Conservation (phyloP, 2,888 invertebrate species). For the Labia minor region DNA sequence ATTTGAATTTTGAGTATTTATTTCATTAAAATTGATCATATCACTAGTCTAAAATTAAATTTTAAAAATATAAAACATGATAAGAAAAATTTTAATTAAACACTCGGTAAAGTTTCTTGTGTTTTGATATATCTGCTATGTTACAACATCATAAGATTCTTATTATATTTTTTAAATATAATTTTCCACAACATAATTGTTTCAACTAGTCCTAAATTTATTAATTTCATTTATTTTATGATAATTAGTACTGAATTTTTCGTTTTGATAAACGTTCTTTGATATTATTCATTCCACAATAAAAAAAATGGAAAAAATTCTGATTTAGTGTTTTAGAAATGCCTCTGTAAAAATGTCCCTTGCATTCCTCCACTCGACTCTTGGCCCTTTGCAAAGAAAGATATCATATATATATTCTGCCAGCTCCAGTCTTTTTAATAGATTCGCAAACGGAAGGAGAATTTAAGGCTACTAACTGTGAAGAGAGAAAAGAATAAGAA, state of each 20-base stretch:
- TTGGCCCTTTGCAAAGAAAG: background rate
- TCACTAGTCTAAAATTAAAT: too few species aligned
- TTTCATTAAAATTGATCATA: too few species aligned
- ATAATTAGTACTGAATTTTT: too few species aligned
- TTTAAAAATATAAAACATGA: too few species aligned
- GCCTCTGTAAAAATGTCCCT: background rate
- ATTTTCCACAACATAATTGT: too few species aligned
- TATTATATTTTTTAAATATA: too few species aligned
- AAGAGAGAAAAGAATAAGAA: background rate
- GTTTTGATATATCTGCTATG: too few species aligned
- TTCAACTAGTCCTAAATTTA: background rate
- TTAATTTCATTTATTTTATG: background rate
- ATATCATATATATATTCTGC: conserved; percentile 2
- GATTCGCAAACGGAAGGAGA: background rate
- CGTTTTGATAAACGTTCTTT: too few species aligned
- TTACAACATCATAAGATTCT: too few species aligned
- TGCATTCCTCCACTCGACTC: background rate
- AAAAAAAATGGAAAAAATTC: background rate
- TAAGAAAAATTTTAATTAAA: too few species aligned
- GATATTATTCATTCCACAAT: background rate
- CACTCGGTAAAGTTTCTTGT: too few species aligned
- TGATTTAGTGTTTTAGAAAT: background rate
- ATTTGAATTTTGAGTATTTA: too few species aligned
- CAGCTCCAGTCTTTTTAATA: background rate
- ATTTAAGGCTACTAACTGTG: background rate